A percentile compares a stretch with the other conserved stretches of the same genome.
phyloP scores from a whole-genome alignment of 2,888 invertebrate genomes.

The Acleris sparsana region DNA sequence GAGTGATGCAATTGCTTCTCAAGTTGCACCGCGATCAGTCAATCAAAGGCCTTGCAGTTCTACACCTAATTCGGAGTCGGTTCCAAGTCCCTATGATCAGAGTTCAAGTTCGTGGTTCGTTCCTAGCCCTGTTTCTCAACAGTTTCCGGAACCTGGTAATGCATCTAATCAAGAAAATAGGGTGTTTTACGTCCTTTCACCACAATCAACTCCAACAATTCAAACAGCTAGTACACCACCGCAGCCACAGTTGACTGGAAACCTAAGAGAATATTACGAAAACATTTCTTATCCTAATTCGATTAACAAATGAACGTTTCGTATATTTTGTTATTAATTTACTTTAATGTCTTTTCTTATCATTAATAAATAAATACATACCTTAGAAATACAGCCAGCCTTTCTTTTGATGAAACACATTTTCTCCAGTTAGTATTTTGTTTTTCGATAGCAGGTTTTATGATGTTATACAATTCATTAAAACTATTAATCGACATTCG shows the following conservation, averaged over 20 bases:
- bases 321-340: conserved; percentile 18
- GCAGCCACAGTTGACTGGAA: conserved; percentile 11
- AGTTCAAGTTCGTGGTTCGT: conserved; percentile 23
- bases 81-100: conserved; percentile 12
- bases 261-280: conserved; percentile 19
- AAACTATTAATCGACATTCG: background rate
- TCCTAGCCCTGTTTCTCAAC: conserved; percentile 24
- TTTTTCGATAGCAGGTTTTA: background rate
- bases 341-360: background rate
- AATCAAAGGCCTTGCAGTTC: conserved; percentile 20
- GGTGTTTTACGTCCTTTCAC: conserved; percentile 16
- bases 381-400: too few relatives aligned
- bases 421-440: background rate
- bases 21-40: conserved; percentile 29
- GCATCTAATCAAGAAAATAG: conserved; percentile 21
- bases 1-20: conserved; percentile 34
- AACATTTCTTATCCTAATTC: background rate
- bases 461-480: background rate
- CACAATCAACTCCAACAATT: too few relatives aligned
- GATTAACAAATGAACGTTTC: conserved; percentile 10
- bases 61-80: conserved; percentile 10
- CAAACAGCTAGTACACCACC: conserved; percentile 16
- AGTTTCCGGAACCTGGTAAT: conserved; percentile 19
- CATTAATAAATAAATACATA: background rate
- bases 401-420: background rate